Evolutionary conservation across 2,113 vertebrate genomes (phyloP).

Genomic region (Lucifuga dentata): DNA sequence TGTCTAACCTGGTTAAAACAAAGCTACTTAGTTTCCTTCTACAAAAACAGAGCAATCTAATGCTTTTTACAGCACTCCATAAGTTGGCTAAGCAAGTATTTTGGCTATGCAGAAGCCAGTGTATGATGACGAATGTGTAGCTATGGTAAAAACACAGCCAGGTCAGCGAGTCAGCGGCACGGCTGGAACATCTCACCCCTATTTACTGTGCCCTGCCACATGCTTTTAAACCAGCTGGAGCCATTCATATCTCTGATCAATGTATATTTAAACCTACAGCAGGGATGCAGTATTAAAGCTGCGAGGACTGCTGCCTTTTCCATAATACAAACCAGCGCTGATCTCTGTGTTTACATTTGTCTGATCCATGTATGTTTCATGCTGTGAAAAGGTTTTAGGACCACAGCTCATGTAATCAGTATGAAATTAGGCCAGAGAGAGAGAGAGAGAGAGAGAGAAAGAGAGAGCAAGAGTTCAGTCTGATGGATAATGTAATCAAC

Average conservation of each 20-base stretch:
- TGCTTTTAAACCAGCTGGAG: constrained; percentile 51
- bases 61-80: background rate
- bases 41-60: constrained; percentile 27
- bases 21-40: too few relatives aligned
- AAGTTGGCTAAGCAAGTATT: constrained; percentile 25
- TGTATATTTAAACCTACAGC: constrained; percentile 67
- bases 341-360: constrained; percentile 9
- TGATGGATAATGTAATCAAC: constrained; percentile 55
- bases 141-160: constrained; percentile 50
- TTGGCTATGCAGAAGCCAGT: constrained; percentile 11
- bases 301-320: constrained; percentile 1
- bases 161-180: constrained; percentile 36
- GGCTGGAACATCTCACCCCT: constrained; percentile 45
- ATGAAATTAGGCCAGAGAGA: background rate
- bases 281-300: constrained; percentile 1
- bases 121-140: constrained; percentile 52
- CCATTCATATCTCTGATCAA: constrained; percentile 61
- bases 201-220: constrained; percentile 43
- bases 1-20: too few relatives aligned
- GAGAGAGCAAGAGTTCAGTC: constrained; percentile 31
- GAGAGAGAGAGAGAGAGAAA: background rate
- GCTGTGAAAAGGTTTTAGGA: too few relatives aligned
- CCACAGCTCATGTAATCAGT: too few relatives aligned
- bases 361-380: background rate
- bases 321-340: constrained; percentile 1